A percentile compares a stretch with the other conserved stretches of the same genome.
Conservation (phyloP, 2,888 invertebrate genomes). For the Drosophila melanocephala region DNA sequence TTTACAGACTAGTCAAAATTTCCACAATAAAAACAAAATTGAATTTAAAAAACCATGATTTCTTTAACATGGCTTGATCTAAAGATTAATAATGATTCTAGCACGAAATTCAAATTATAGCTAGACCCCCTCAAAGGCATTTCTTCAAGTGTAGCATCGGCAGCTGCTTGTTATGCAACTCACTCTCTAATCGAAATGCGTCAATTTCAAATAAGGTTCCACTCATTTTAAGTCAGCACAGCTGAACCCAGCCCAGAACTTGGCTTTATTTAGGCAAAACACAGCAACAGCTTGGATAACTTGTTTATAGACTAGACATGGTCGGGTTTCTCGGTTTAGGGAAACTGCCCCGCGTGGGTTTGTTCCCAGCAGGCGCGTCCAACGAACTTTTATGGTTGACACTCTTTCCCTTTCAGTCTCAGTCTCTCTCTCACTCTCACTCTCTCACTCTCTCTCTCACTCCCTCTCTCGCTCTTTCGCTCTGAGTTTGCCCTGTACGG, state of each 20-base stretch:
- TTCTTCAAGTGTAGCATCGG: background rate
- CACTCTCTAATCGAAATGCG: slow-evolving; percentile 63
- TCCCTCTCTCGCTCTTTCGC: background rate
- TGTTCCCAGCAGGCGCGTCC: slow-evolving; percentile 20
- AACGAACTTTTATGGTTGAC: slow-evolving; percentile 58
- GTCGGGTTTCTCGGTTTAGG: slow-evolving; percentile 1
- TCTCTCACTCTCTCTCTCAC: background rate
- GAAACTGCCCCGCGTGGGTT: slow-evolving; percentile 9
- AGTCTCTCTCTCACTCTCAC: background rate
- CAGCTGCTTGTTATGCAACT: slow-evolving; percentile 64
- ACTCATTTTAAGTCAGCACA: background rate
- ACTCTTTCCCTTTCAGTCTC: background rate
- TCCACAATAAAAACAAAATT: background rate
- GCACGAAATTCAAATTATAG: background rate
- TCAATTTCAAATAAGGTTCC: slow-evolving; percentile 65
- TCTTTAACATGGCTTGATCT: background rate
- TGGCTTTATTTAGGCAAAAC: slow-evolving; percentile 64
- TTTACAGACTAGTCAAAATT: background rate
- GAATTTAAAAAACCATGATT: background rate
- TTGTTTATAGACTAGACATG: slow-evolving; percentile 23
- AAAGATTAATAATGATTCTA: background rate
- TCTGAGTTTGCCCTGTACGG: background rate
- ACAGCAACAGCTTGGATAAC: slow-evolving; percentile 22
- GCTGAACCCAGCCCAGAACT: slow-evolving; percentile 34
- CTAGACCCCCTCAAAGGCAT: background rate